Percentiles rank a stretch among this genome's conserved stretches.
Conservation (phyloP, 1,140 invertebrate genomes). For the Papilio dardanus region DNA sequence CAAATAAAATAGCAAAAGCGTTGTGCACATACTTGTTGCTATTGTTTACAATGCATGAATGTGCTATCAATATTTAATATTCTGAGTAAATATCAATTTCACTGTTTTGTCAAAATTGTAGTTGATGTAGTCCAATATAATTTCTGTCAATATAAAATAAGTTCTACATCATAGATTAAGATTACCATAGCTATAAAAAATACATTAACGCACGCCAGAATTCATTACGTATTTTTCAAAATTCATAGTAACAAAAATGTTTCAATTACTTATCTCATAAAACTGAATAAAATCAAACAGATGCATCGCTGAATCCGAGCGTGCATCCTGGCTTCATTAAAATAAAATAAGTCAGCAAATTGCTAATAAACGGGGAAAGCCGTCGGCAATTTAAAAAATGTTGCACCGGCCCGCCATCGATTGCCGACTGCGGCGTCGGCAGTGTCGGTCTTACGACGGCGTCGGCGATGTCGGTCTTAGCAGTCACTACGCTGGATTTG, state of each 20-base stretch:
- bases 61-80: constrained; percentile 15
- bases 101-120: too few species aligned
- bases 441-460: constrained; percentile 45
- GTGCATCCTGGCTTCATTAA: constrained; percentile 30
- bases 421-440: constrained; percentile 41
- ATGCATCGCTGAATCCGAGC: constrained; percentile 14
- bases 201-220: too few species aligned
- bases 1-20: constrained; percentile 34
- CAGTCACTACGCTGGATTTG: constrained; percentile 53
- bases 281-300: constrained; percentile 23
- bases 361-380: constrained; percentile 25
- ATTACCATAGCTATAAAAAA: too few species aligned
- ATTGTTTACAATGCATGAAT: constrained; percentile 30
- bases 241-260: not conserved
- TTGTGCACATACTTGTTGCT: constrained; percentile 32
- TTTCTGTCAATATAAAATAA: too few species aligned
- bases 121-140: too few species aligned
- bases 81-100: constrained; percentile 1
- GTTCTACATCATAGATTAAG: too few species aligned
- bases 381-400: constrained; percentile 38
- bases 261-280: constrained; percentile 7
- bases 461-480: constrained; percentile 54
- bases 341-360: constrained; percentile 38
- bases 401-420: constrained; percentile 25
- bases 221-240: not conserved